phyloP scores from a whole-genome alignment of 2,113 vertebrate genomes.

The Hipposideros armiger region DNA sequence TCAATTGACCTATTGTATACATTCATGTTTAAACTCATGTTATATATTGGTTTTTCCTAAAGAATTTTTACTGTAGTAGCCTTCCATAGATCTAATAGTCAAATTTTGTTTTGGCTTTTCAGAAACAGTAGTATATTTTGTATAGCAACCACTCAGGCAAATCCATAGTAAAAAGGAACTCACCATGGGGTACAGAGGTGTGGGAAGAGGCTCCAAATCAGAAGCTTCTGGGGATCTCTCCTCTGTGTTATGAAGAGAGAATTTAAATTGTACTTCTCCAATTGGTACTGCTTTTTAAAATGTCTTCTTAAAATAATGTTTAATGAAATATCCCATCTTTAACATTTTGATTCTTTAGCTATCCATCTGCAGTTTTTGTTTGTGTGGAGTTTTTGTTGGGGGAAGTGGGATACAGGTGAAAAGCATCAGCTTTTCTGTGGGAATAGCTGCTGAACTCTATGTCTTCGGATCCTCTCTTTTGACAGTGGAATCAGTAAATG shows the following conservation, averaged over 20 bases:
- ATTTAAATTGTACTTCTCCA: constrained; percentile 14
- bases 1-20: not conserved
- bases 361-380: not conserved
- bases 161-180: not conserved
- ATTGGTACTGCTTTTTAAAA: constrained; percentile 18
- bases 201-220: not conserved
- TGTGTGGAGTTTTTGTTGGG: not conserved
- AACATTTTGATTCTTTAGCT: constrained; percentile 17
- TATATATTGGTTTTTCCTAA: constrained; percentile 28
- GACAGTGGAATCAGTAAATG: not conserved
- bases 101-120: constrained; percentile 8
- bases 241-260: not conserved
- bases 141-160: not conserved
- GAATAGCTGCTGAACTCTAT: not conserved
- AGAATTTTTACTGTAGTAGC: not conserved
- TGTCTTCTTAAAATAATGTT: constrained; percentile 40
- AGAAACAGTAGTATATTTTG: constrained; percentile 25
- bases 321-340: not conserved
- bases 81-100: not conserved
- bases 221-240: not conserved
- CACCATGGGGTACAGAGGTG: not conserved
- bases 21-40: constrained; percentile 38
- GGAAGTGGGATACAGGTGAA: not conserved
- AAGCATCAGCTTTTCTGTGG: not conserved
- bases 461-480: not conserved